These are phyloP conservation scores for Orthosia incerta DNA, from an alignment of 2,888 invertebrate genomes.

Conservation along the genomic window DNA sequence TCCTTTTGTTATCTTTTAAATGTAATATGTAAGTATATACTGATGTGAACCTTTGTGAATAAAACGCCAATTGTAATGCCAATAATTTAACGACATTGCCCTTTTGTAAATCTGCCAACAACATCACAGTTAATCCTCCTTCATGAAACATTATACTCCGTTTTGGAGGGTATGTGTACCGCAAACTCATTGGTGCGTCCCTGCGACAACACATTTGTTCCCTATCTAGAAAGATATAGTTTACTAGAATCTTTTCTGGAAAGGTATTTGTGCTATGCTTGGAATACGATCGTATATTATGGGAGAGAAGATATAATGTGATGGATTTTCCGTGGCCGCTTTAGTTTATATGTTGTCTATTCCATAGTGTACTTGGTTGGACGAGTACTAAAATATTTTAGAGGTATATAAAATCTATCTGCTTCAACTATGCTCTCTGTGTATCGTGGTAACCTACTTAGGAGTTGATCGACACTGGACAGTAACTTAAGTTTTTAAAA, in stretches of 20 bases:
- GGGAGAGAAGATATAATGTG: conserved; percentile 14
- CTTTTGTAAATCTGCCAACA: conserved; percentile 8
- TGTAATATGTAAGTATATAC: no score
- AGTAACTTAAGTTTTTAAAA: no score
- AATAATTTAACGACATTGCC: not conserved
- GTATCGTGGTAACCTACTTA: not conserved
- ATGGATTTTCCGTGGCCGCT: conserved; percentile 19
- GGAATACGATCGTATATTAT: conserved; percentile 25
- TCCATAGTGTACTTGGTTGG: not conserved
- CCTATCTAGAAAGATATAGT: conserved; percentile 5
- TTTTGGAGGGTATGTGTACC: conserved; percentile 8
- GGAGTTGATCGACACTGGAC: not conserved
- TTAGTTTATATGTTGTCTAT: conserved; percentile 18
- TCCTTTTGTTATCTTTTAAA: no score
- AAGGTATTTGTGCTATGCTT: conserved; percentile 26
- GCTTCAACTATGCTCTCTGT: not conserved
- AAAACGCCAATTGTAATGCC: not conserved
- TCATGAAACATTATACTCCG: no score
- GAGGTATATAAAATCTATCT: not conserved
- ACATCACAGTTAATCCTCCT: conserved; percentile 3
- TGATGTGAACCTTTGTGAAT: no score
- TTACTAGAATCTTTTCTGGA: conserved; percentile 19
- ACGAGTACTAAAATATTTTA: not conserved
- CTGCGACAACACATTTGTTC: conserved; percentile 33
- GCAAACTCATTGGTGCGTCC: conserved; percentile 24